Evolutionary conservation across 2,888 invertebrate species (phyloP).

Genomic region (Adelphocoris suturalis): DNA sequence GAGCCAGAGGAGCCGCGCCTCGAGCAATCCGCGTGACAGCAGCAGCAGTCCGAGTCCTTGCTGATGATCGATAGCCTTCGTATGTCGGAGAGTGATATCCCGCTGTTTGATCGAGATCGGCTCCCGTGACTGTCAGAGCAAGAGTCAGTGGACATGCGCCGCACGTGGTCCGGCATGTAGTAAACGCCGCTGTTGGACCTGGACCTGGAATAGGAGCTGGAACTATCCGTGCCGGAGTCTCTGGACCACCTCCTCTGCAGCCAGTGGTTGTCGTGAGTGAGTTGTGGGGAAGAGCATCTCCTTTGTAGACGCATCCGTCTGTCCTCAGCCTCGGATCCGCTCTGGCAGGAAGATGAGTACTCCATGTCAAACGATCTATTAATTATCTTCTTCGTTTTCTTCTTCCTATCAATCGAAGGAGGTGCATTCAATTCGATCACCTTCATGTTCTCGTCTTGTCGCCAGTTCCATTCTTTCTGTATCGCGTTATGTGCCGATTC

Average conservation of each 20-base stretch:
- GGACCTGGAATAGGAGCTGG: conserved; percentile 82
- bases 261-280: conserved; percentile 82
- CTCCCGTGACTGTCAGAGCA: conserved; percentile 79
- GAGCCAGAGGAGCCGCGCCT: conserved; percentile 77
- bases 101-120: conserved; percentile 76
- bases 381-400: conserved; percentile 83
- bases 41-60: conserved; percentile 79
- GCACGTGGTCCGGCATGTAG: conserved; percentile 80
- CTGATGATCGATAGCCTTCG: conserved; percentile 77
- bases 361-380: conserved; percentile 83
- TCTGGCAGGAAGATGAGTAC: conserved; percentile 81
- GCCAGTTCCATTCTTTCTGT: conserved; percentile 81
- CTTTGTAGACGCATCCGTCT: conserved; percentile 78
- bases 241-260: conserved; percentile 82
- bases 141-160: conserved; percentile 84
- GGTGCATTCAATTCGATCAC: conserved; percentile 88
- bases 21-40: conserved; percentile 76
- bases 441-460: conserved; percentile 82
- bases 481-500: conserved; percentile 91
- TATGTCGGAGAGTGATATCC: conserved; percentile 76
- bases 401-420: conserved; percentile 87
- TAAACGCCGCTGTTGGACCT: conserved; percentile 82
- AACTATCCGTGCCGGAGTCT: conserved; percentile 79
- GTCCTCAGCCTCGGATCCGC: conserved; percentile 81
- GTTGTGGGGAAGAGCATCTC: conserved; percentile 79